These are phyloP conservation scores for Perca flavescens DNA, from an alignment of 2,113 vertebrate species.

Conservation along the genomic window DNA sequence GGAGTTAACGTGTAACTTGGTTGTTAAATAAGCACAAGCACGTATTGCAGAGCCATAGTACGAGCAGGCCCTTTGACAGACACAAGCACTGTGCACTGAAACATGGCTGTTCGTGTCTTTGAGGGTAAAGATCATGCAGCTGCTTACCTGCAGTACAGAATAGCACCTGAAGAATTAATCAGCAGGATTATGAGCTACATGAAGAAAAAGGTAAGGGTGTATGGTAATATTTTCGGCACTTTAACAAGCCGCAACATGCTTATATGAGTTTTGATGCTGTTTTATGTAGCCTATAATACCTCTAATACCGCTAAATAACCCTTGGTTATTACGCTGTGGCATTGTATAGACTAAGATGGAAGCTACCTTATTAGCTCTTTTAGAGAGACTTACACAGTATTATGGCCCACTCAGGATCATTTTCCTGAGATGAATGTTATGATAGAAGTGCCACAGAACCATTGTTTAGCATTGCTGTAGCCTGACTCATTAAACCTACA, in stretches of 20 bases:
- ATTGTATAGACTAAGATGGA: not conserved
- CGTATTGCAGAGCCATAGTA: not conserved
- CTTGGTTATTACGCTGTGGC: not conserved
- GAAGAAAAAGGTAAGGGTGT: constrained; percentile 76
- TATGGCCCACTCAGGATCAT: not conserved
- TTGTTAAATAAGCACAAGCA: not conserved
- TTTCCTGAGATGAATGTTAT: not conserved
- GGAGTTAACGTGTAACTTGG: constrained; percentile 35
- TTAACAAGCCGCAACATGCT: not conserved
- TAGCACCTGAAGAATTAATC: constrained; percentile 71
- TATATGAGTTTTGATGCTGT: no score
- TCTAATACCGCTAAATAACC: not conserved
- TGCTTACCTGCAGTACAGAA: constrained; percentile 82
- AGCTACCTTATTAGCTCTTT: not conserved
- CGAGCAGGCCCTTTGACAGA: not conserved
- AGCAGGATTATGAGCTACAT: constrained; percentile 77
- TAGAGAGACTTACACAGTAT: not conserved
- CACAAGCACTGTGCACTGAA: not conserved
- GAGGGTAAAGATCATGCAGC: constrained; percentile 79
- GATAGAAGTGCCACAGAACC: not conserved
- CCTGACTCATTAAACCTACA: no score
- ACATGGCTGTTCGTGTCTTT: constrained; percentile 83
- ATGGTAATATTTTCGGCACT: not conserved
- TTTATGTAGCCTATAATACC: not conserved
- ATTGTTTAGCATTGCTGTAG: not conserved